Percentiles rank a stretch among this genome's conserved stretches.
Conservation (phyloP, 2,888 invertebrate genomes). For the Elmis aenea region DNA sequence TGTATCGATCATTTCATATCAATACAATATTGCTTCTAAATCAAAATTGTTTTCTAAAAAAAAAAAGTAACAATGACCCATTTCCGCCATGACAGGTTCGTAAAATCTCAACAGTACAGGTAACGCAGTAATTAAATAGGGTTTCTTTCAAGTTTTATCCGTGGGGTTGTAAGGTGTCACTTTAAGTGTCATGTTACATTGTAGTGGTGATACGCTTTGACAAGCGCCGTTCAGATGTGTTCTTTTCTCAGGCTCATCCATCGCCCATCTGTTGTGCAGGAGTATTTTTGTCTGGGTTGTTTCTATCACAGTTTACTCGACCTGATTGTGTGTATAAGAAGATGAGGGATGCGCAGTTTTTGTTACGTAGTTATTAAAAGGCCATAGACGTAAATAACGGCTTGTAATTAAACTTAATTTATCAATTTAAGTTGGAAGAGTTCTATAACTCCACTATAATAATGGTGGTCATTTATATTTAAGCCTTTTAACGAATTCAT, state of each 20-base stretch:
- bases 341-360: slow-evolving; percentile 17
- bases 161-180: slow-evolving; percentile 7
- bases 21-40: no score
- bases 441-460: no score
- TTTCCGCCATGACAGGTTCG: no score
- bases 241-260: slow-evolving; percentile 19
- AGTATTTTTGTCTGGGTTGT: slow-evolving; percentile 7
- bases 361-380: slow-evolving; percentile 11
- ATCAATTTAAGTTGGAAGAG: slow-evolving; percentile 16
- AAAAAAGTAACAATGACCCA: no score
- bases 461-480: no score
- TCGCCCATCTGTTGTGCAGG: slow-evolving; percentile 20
- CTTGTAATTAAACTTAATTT: slow-evolving; percentile 17
- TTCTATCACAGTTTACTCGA: slow-evolving; percentile 17
- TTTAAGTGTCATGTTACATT: slow-evolving; percentile 10
- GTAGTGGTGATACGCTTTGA: slow-evolving; percentile 10
- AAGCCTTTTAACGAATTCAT: no score
- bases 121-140: no score
- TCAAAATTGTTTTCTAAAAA: no score
- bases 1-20: no score
- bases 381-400: slow-evolving; percentile 10
- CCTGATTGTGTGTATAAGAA: slow-evolving; percentile 12
- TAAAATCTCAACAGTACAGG: no score
- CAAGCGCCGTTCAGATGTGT: slow-evolving; percentile 15
- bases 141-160: no score